A percentile compares a stretch with the other conserved stretches of the same genome.
Evolutionary conservation across 1,140 invertebrate genomes (phyloP).

Genomic region (Campodea augens): DNA sequence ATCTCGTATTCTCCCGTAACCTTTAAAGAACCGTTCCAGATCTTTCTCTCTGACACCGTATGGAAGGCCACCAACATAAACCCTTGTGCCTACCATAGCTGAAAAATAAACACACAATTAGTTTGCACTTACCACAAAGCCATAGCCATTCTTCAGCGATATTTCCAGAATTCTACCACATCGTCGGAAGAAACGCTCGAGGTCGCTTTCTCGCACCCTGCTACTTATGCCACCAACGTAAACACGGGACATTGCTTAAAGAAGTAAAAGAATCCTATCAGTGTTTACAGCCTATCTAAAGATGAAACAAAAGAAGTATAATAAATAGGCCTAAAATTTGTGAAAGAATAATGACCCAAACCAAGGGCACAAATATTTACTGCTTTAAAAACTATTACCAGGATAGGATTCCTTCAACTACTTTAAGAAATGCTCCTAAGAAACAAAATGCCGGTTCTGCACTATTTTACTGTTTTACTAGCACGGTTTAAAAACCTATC

Average conservation of each 20-base stretch:
- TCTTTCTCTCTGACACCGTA: slow-evolving; percentile 89
- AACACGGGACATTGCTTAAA: slow-evolving; percentile 42
- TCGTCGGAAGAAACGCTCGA: slow-evolving; percentile 61
- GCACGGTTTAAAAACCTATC: too few relatives aligned
- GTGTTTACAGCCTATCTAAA: too few relatives aligned
- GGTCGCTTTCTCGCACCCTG: slow-evolving; percentile 54
- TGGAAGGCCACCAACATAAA: slow-evolving; percentile 87
- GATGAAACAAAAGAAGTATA: too few relatives aligned
- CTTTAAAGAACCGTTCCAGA: slow-evolving; percentile 93
- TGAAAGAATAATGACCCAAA: too few relatives aligned
- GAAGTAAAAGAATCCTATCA: slow-evolving; percentile 24
- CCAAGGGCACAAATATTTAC: too few relatives aligned
- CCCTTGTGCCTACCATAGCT: slow-evolving; percentile 66
- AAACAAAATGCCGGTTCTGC: too few relatives aligned
- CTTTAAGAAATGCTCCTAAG: too few relatives aligned
- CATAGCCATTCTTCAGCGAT: slow-evolving; percentile 64
- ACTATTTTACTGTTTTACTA: too few relatives aligned
- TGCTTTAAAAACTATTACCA: too few relatives aligned
- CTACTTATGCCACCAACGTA: slow-evolving; percentile 55
- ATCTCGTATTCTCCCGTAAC: slow-evolving; percentile 88
- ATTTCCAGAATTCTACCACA: slow-evolving; percentile 59
- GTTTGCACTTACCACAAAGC: slow-evolving; percentile 52
- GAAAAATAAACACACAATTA: slow-evolving; percentile 7
- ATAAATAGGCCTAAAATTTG: too few relatives aligned
- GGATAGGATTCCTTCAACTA: too few relatives aligned